These are phyloP conservation scores for Rhopalosiphum maidis DNA, from an alignment of 1,140 invertebrate species.

Conservation along the genomic window DNA sequence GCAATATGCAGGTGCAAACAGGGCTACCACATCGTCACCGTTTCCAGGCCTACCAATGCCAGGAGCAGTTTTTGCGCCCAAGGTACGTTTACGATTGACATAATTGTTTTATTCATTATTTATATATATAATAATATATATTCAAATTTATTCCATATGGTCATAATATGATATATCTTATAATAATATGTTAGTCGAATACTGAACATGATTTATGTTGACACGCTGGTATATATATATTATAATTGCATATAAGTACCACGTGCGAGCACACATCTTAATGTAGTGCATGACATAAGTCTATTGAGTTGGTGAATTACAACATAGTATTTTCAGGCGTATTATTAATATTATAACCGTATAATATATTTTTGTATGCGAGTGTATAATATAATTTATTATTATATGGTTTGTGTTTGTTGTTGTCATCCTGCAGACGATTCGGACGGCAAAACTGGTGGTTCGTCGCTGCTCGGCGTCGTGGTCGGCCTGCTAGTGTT, in stretches of 20 bases:
- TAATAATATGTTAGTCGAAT: not conserved
- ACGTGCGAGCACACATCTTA: not conserved
- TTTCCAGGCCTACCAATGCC: constrained; percentile 73
- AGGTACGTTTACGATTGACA: not conserved
- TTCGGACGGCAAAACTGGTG: constrained; percentile 68
- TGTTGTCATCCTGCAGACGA: constrained; percentile 28
- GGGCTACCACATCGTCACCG: constrained; percentile 78
- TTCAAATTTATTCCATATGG: not conserved
- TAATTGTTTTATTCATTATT: not conserved
- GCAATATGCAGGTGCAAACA: constrained; percentile 81
- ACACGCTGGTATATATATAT: not conserved
- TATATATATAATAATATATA: not conserved
- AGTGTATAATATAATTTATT: not conserved
- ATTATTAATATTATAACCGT: not conserved
- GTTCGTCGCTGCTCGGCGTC: constrained; percentile 81
- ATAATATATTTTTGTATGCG: not conserved
- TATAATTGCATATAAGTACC: not conserved
- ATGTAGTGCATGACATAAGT: not conserved
- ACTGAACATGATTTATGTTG: not conserved
- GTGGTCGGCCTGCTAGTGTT: constrained; percentile 82
- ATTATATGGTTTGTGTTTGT: constrained; percentile 15
- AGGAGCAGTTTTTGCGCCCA: constrained; percentile 51
- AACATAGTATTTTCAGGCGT: not conserved
- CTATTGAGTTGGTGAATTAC: not conserved
- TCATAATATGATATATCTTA: not conserved